Conservation (phyloP, 2,888 invertebrate genomes). For the Trissoscelio sp. region DNA sequence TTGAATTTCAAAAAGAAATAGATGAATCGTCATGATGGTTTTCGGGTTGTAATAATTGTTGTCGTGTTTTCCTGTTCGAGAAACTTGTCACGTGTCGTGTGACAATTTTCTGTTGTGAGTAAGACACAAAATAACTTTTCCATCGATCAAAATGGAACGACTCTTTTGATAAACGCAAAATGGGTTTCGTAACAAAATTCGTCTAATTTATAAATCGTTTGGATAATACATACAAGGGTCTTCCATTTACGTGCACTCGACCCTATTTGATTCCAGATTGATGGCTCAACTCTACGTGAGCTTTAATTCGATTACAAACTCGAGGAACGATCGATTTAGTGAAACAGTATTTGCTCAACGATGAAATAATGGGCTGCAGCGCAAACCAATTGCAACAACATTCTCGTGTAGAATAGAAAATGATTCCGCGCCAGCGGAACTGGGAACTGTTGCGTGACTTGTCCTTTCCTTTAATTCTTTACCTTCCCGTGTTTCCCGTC, state of each 20-base stretch:
- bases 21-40: background rate
- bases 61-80: slow-evolving; percentile 13
- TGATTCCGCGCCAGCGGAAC: slow-evolving; percentile 50
- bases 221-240: slow-evolving; percentile 69
- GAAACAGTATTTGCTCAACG: slow-evolving; percentile 69
- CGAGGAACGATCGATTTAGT: slow-evolving; percentile 68
- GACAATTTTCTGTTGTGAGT: slow-evolving; percentile 19
- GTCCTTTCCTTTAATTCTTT: slow-evolving; percentile 46
- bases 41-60: background rate
- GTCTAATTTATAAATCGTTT: slow-evolving; percentile 66
- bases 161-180: slow-evolving; percentile 48
- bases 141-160: slow-evolving; percentile 56
- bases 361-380: slow-evolving; percentile 67
- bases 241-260: slow-evolving; percentile 70
- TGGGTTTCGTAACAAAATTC: slow-evolving; percentile 54
- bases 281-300: slow-evolving; percentile 66
- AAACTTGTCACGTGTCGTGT: slow-evolving; percentile 25
- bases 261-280: slow-evolving; percentile 70
- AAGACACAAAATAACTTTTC: slow-evolving; percentile 35
- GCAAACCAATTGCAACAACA: slow-evolving; percentile 62
- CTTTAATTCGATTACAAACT: slow-evolving; percentile 70
- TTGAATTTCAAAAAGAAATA: too few relatives aligned
- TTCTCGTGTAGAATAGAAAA: slow-evolving; percentile 47
- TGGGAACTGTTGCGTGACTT: slow-evolving; percentile 58
- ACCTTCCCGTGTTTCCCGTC: slow-evolving; percentile 1